These are phyloP conservation scores for Philotrypesis tridentata DNA, from an alignment of 1,140 invertebrate genomes.

Conservation along the genomic window DNA sequence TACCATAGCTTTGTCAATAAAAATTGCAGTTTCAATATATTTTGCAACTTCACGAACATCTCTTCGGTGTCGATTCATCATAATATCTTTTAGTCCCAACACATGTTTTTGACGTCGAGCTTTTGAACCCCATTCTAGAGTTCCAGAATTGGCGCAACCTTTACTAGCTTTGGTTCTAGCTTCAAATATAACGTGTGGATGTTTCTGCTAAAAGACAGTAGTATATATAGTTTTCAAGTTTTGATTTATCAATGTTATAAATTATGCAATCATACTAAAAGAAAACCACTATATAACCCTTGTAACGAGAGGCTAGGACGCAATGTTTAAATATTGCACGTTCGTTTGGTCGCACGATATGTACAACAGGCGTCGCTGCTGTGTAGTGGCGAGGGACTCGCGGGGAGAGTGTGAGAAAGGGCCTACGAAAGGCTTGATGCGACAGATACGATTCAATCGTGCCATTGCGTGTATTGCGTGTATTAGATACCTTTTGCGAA, in stretches of 20 bases:
- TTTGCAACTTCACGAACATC: constrained; percentile 92
- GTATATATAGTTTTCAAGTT: constrained; percentile 67
- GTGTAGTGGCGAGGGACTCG: too few species aligned
- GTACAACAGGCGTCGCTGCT: too few species aligned
- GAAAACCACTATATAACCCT: too few species aligned
- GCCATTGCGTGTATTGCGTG: too few species aligned
- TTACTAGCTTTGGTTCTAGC: constrained; percentile 89
- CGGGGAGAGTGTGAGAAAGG: too few species aligned
- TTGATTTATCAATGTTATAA: neutral
- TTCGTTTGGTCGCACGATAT: too few species aligned
- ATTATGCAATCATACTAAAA: neutral
- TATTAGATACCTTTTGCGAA: too few species aligned
- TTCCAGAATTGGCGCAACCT: constrained; percentile 88
- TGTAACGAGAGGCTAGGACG: too few species aligned
- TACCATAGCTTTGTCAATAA: constrained; percentile 94
- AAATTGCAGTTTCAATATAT: constrained; percentile 93
- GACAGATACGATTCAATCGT: too few species aligned
- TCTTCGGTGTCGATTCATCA: constrained; percentile 76
- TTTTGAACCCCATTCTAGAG: constrained; percentile 82
- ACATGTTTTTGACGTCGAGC: constrained; percentile 80
- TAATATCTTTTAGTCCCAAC: constrained; percentile 73
- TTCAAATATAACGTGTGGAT: constrained; percentile 97
- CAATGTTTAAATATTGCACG: too few species aligned
- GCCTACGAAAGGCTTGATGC: too few species aligned
- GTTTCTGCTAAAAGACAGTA: constrained; percentile 89